Conservation (phyloP, 1,140 invertebrate genomes). For the Amyelois transitella region DNA sequence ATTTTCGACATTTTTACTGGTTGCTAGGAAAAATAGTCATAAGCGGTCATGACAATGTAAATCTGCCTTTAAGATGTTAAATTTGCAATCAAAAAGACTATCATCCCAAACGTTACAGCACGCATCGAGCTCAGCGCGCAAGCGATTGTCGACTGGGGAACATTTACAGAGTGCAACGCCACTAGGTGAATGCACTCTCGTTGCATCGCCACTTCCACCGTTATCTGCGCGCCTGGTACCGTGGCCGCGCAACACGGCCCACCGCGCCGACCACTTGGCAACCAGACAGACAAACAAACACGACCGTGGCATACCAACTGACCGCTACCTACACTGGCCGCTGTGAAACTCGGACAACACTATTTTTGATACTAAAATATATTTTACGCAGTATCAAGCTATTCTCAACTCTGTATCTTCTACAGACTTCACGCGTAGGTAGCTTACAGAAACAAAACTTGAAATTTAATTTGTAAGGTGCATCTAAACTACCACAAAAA, state of each 20-base stretch:
- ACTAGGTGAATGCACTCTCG: slow-evolving; percentile 25
- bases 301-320: slow-evolving; percentile 16
- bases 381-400: background rate
- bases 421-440: no score
- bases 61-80: no score
- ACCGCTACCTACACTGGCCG: slow-evolving; percentile 7
- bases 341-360: background rate
- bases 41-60: no score
- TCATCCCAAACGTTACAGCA: background rate
- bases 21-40: no score
- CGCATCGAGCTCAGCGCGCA: background rate
- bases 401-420: background rate
- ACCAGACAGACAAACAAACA: slow-evolving; percentile 25
- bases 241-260: slow-evolving; percentile 43
- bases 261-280: slow-evolving; percentile 59
- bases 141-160: background rate
- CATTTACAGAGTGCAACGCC: slow-evolving; percentile 11
- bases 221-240: slow-evolving; percentile 51
- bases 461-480: no score
- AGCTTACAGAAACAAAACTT: no score
- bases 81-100: no score
- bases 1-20: no score
- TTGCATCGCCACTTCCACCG: slow-evolving; percentile 24
- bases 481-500: no score
- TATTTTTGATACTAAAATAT: background rate